A percentile compares a stretch with the other conserved stretches of the same genome.
Conservation (phyloP, 2,888 invertebrate species). For the Pantelozetes paolii region DNA sequence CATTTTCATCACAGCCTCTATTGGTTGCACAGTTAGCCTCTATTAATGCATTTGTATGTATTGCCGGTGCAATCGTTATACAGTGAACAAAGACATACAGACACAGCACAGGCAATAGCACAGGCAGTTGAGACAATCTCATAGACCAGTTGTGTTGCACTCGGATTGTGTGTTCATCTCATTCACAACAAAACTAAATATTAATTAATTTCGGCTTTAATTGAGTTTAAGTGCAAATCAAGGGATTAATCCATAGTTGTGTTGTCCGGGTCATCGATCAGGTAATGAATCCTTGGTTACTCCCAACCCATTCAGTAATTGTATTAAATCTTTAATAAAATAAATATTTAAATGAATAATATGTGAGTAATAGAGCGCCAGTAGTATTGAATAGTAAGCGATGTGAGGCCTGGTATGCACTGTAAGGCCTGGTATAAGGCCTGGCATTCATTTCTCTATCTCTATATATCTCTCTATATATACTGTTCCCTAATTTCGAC, state of each 20-base stretch:
- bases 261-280: too few species aligned
- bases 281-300: too few species aligned
- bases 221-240: not conserved
- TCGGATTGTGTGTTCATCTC: not conserved
- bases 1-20: not conserved
- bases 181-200: not conserved
- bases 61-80: slow-evolving; percentile 22
- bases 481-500: slow-evolving; percentile 27
- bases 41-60: not conserved
- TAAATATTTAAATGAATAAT: too few species aligned
- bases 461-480: not conserved
- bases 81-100: slow-evolving; percentile 13
- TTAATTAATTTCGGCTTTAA: not conserved
- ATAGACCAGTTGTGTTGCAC: slow-evolving; percentile 13
- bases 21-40: not conserved
- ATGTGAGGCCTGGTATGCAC: too few species aligned
- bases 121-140: not conserved
- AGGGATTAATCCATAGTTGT: too few species aligned
- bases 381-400: too few species aligned
- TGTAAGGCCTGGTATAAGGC: too few species aligned
- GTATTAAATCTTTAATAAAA: too few species aligned
- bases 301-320: too few species aligned
- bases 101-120: slow-evolving; percentile 1
- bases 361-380: too few species aligned
- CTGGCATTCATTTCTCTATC: too few species aligned